Evolutionary conservation across 1,140 invertebrate genomes (phyloP), one percentile per base, ranked within the genome.

Genomic region (Psilanteris sp.): DNA sequence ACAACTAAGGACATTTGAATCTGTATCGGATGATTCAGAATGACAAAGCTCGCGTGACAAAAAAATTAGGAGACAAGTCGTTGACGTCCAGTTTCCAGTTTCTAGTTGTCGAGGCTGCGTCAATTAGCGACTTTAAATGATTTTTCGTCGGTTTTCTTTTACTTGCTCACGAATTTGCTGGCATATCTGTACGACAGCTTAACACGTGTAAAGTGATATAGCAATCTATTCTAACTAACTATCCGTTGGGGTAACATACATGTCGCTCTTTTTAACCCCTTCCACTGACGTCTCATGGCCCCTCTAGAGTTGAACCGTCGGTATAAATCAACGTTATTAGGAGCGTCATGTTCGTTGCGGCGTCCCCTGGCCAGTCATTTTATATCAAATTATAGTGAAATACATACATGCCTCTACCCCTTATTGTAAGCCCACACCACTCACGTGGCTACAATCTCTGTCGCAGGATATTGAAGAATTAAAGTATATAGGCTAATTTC

Each of bases 261-360:
- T 77, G 74, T 79, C 77, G 68, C 61, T 72, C 62, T 77, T 78
- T 82, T 79, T 79, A 78, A 84, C 77, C 79, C 78, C 62, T 71
- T 77, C 67, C 74, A 77, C 76, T 20, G 52, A 48, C 64, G 70
- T 74, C 66, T 70, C 79, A n/a, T 72, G 54, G 64, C 66, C 75
- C 80, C 82, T 81, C 77, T 80, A 78, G 75, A 81, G 78, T 79
- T 82, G 81, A 82, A 81, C 80, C 81, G 77, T 82, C 55, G 80
- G 75, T 85, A 88, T 87, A 88, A 88, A 87, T 87, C 86, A 88
- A 84, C 81, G 84, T 88, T 87, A 87, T 88, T 88, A 88, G 80
- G 80, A 83, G 86, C 80, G 78, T 88, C 85, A 75, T 86, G 85
- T 88, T 87, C 84, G 79, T 82, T 77, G 77, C 59, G 73, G 79